These are phyloP conservation scores for Chrysoperla carnea DNA, from an alignment of 1,140 invertebrate genomes.

Conservation along the genomic window DNA sequence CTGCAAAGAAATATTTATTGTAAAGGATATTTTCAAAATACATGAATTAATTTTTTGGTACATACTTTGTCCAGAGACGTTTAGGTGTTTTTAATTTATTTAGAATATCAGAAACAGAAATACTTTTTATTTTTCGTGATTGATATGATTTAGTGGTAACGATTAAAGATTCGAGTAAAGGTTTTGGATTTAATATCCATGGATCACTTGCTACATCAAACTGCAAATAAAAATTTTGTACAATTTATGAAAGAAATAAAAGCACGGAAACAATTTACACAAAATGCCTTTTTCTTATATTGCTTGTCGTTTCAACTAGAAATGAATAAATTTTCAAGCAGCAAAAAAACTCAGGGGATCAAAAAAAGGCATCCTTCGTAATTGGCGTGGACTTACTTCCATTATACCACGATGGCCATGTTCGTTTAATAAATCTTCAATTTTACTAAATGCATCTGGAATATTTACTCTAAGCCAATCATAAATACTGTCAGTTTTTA, in stretches of 20 bases:
- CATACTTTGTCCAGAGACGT: conserved; percentile 25
- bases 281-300: too few species aligned
- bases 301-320: too few species aligned
- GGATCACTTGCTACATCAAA: conserved; percentile 46
- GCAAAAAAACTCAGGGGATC: too few species aligned
- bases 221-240: conserved; percentile 20
- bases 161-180: conserved; percentile 41
- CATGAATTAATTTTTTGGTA: background rate
- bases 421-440: conserved; percentile 39
- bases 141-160: conserved; percentile 20
- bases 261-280: too few species aligned
- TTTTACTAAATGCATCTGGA: conserved; percentile 26
- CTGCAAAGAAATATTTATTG: conserved; percentile 18
- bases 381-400: conserved; percentile 34
- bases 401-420: conserved; percentile 57
- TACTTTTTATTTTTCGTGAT: conserved; percentile 10
- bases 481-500: conserved; percentile 30
- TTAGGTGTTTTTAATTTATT: conserved; percentile 27
- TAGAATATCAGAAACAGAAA: conserved; percentile 19
- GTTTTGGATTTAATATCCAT: conserved; percentile 42
- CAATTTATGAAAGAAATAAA: too few species aligned
- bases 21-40: background rate
- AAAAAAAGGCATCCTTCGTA: too few species aligned
- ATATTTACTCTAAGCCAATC: conserved; percentile 37
- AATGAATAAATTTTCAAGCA: too few species aligned